phyloP scores from a whole-genome alignment of 2,113 vertebrate species.

The Megalops atlanticus region DNA sequence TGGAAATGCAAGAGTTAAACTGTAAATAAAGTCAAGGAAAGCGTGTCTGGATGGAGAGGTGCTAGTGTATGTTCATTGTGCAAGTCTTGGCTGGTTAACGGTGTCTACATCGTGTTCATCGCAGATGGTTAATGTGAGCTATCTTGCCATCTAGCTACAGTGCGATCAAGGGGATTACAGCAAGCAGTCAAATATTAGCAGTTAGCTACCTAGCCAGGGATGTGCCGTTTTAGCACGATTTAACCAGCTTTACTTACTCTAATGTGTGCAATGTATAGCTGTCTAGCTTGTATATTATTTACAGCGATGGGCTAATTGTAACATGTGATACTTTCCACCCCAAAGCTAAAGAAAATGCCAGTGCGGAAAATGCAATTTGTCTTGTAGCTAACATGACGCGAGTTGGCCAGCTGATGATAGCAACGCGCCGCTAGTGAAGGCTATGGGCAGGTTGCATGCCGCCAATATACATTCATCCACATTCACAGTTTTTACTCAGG shows the following conservation, averaged over 20 bases:
- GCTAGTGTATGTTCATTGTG: neutral
- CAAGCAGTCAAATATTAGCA: neutral
- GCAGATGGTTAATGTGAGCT: neutral
- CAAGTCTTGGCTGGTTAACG: neutral
- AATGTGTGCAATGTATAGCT: neutral
- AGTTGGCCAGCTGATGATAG: neutral
- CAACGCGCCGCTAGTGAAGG: neutral
- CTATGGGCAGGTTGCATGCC: too few relatives aligned
- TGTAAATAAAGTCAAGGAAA: conserved; percentile 23
- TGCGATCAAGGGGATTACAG: neutral
- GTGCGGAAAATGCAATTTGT: neutral
- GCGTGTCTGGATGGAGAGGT: conserved; percentile 11
- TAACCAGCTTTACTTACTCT: neutral
- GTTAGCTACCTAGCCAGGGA: neutral
- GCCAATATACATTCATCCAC: too few relatives aligned
- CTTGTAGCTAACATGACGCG: neutral
- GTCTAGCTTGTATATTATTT: neutral
- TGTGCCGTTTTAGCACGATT: neutral
- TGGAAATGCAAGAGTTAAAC: conserved; percentile 24
- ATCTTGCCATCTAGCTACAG: too few relatives aligned
- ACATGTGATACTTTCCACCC: neutral
- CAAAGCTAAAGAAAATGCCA: neutral
- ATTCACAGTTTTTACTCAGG: too few relatives aligned
- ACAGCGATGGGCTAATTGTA: neutral
- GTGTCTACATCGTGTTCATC: neutral